Evolutionary conservation across 2,797 vertebrate genomes (phyloP).

Genomic region (Sebastes goodei): DNA sequence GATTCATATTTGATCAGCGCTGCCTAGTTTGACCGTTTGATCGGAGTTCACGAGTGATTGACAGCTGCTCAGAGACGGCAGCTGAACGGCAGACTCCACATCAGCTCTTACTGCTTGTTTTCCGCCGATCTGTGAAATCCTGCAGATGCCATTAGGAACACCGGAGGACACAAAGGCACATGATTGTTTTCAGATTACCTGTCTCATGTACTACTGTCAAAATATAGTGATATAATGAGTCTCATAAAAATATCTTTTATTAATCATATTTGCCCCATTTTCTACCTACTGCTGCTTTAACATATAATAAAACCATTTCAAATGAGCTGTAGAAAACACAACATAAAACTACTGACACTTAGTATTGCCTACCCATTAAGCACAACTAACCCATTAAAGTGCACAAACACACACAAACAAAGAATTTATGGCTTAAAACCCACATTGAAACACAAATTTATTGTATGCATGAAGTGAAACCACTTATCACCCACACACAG

Average conservation of each 20-base stretch:
- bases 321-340: background rate
- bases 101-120: too few species aligned
- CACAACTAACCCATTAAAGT: background rate
- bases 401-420: background rate
- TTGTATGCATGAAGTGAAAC: background rate
- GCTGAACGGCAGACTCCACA: too few species aligned
- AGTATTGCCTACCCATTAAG: background rate
- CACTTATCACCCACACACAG: background rate
- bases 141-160: too few species aligned
- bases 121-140: rapidly evolving
- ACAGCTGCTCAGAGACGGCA: too few species aligned
- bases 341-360: background rate
- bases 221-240: too few species aligned
- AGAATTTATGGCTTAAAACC: background rate
- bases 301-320: background rate
- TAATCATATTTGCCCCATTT: too few species aligned
- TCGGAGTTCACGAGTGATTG: rapidly evolving
- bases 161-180: background rate
- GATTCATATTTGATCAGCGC: too few species aligned
- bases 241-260: too few species aligned
- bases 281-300: too few species aligned
- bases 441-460: background rate
- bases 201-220: too few species aligned
- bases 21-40: too few species aligned
- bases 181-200: background rate